Evolutionary conservation across 2,888 invertebrate genomes (phyloP).

Genomic region (Epinotia ramella): DNA sequence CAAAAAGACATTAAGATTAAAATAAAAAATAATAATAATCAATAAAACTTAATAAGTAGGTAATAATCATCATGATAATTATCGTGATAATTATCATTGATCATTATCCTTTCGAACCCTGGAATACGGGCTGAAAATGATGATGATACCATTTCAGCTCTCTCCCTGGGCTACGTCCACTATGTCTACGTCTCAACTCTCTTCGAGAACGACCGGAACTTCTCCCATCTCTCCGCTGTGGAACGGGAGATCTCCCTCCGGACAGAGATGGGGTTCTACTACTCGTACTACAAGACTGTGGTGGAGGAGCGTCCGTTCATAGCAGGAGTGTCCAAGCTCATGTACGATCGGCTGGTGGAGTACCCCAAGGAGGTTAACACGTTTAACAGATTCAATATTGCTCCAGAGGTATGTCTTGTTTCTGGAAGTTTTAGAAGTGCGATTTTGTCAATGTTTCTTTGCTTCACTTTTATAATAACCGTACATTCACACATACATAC

Average conservation of each 20-base stretch:
- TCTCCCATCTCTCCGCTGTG: slow-evolving; percentile 92
- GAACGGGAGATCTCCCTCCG: slow-evolving; percentile 94
- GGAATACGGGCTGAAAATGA: too few relatives aligned
- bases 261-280: slow-evolving; percentile 96
- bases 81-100: too few relatives aligned
- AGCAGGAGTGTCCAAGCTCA: slow-evolving; percentile 87
- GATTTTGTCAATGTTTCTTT: too few relatives aligned
- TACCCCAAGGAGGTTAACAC: slow-evolving; percentile 93
- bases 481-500: too few relatives aligned
- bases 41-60: too few relatives aligned
- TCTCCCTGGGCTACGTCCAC: slow-evolving; percentile 85
- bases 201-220: slow-evolving; percentile 94
- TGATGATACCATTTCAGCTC: slow-evolving; percentile 73
- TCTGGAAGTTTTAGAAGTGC: too few relatives aligned
- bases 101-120: too few relatives aligned
- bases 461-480: too few relatives aligned
- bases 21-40: too few relatives aligned
- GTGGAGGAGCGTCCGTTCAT: slow-evolving; percentile 87
- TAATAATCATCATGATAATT: too few relatives aligned
- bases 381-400: slow-evolving; percentile 92
- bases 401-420: slow-evolving; percentile 89
- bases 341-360: slow-evolving; percentile 91
- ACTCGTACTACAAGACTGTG: slow-evolving; percentile 94
- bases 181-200: slow-evolving; percentile 88
- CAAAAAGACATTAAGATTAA: too few relatives aligned